Percentiles rank a stretch among this genome's conserved stretches.
phyloP scores from a whole-genome alignment of 2,888 invertebrate genomes.

The Augiades crinisus region DNA sequence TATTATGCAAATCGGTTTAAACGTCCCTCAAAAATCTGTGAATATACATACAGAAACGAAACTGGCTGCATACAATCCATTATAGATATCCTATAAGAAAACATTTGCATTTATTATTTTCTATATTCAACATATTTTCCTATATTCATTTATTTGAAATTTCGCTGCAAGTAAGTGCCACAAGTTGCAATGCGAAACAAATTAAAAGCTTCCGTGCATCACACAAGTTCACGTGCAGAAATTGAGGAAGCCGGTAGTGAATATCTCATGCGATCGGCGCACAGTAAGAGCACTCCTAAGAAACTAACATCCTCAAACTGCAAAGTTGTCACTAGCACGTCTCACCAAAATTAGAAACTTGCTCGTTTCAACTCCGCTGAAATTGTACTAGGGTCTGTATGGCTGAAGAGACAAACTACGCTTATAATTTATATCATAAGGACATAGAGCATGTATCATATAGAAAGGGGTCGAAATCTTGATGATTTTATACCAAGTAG shows the following conservation, averaged over 20 bases:
- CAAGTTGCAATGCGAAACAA: too few relatives aligned
- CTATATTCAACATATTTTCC: too few relatives aligned
- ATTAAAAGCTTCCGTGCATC: too few relatives aligned
- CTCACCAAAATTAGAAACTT: conserved; percentile 20
- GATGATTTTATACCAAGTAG: neutral
- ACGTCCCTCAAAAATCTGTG: too few relatives aligned
- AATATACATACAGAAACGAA: too few relatives aligned
- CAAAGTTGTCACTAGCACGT: conserved; percentile 21
- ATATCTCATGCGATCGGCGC: neutral
- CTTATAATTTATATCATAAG: neutral
- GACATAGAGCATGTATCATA: neutral
- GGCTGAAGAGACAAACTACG: conserved; percentile 4
- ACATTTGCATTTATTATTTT: too few relatives aligned
- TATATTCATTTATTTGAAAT: too few relatives aligned
- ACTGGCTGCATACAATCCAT: too few relatives aligned
- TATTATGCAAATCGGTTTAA: too few relatives aligned
- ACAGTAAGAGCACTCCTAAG: conserved; percentile 4
- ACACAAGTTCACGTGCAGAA: neutral
- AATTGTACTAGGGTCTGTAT: conserved; percentile 12
- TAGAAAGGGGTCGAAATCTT: neutral
- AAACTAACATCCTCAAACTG: conserved; percentile 14
- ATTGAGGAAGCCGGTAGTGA: neutral
- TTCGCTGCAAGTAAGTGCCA: too few relatives aligned
- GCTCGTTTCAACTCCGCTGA: conserved; percentile 10
- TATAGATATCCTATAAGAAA: too few relatives aligned